Evolutionary conservation across 2,797 vertebrate genomes (phyloP), one percentile per base, ranked within the genome.

Genomic region (Diceros bicornis): DNA sequence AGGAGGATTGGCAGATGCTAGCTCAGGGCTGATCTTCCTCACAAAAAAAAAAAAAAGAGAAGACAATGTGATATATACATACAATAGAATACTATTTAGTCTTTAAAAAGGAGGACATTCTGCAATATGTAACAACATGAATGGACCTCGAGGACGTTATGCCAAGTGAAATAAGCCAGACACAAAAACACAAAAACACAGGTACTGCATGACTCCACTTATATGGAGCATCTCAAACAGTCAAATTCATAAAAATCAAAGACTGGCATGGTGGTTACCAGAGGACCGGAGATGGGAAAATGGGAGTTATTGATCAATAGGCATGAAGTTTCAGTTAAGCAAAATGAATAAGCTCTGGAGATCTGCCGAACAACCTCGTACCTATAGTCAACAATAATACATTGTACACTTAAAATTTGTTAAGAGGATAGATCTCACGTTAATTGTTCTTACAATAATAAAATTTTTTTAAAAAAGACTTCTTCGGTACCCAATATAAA

Each of bases 171-270:
- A 86, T 71, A 86, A 90, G 41, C 69, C 71, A 66, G 59, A 14
- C 34, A 66, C n/a, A 91, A 71, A 78, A 85, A 86, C 52, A n/a
- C 44, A 91, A 47, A 78, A 85, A 86, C 52, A n/a, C 44, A 91
- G 47, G 10, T 78, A 4, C 74, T 71, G 25, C 5, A 29, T 41
- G 16, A 85, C 61, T 21, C 81, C 5, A 69, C 44, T 62, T 69
- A 32, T 27, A 52, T 27, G 57, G 52, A 37, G n/a, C 47, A 52
- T 20, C 50, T 61, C 23, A 90, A 85, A n/a, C 27, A 34, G 8
- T 77, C 41, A 84, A 85, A 68, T 50, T 41, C 4, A 68, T 52
- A 71, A 77, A 69, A 69, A 41, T 57, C 72, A 69, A 69, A 85
- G 79, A 25, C 14, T 52, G 18, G n/a, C 32, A 14, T 52, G 62